Evolutionary conservation across 2,797 vertebrate species (phyloP).

Genomic region (Malurus leucopterus): DNA sequence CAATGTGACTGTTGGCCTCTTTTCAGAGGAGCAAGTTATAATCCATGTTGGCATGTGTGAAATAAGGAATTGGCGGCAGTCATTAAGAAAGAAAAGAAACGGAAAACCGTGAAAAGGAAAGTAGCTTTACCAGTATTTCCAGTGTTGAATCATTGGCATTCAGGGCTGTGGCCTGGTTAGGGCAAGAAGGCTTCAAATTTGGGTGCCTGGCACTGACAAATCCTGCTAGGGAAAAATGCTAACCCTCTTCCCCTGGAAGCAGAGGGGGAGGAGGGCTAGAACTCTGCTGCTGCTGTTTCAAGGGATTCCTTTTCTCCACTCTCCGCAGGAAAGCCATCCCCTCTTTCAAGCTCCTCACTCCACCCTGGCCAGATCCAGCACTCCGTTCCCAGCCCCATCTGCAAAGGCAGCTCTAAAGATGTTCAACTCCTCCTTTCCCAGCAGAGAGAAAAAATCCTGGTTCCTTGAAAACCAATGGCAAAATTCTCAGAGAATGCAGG

Average conservation of each 20-base stretch:
- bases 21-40: background rate
- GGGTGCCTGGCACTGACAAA: background rate
- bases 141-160: background rate
- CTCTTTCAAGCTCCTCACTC: background rate
- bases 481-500: background rate
- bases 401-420: background rate
- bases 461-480: background rate
- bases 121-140: background rate
- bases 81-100: background rate
- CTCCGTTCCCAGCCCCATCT: background rate
- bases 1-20: background rate
- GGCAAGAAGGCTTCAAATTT: background rate
- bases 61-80: background rate
- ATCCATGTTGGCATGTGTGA: background rate
- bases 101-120: background rate
- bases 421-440: background rate
- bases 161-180: background rate
- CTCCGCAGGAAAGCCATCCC: background rate
- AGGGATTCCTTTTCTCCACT: background rate
- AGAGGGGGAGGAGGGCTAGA: background rate
- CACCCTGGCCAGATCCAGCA: background rate
- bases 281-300: background rate
- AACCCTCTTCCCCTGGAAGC: background rate
- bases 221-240: background rate
- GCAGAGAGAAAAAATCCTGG: background rate